Evolutionary conservation across 2,888 invertebrate species (phyloP), one percentile per base, ranked within the genome.

Genomic region (Heliconius cydno): DNA sequence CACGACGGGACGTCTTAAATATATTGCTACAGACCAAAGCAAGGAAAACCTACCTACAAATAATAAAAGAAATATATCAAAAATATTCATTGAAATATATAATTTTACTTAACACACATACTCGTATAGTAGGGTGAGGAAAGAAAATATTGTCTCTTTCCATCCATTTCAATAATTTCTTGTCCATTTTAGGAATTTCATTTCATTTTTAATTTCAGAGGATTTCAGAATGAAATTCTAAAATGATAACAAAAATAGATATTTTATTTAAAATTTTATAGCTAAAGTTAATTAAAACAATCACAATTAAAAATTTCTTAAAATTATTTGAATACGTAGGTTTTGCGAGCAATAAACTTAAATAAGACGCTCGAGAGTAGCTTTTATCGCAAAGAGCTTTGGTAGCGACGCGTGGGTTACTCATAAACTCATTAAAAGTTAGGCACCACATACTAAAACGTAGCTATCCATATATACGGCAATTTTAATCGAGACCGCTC

Each of bases 391-490:
- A 77, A 78, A 84, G 85, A 83, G 85, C 84, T 85, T 86, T 85
- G 84, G 86, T 85, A 85, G 80, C 66, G 81, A 79, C 81, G 81
- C 80, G 77, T 79, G 87, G 86, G 88, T 87, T 87, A 87, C 90
- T 91, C 92, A 91, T 94, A 93, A 94, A 92, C 91, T 93, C 92
- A 94, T 94, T 94, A 93, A 92, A 94, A 94, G 92, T 93, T 92
- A 88, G 88, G 75, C 90, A 90, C 88, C 87, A 89, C 90, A 89
- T 87, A 90, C 89, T 91, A 90, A 91, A 91, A 89, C 91, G 90
- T 90, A 91, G 90, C 90, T 90, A 89, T 89, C 91, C 90, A 91
- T 90, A 91, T 88, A 91, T 90, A 91, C 88, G 92, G 90, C 90
- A 90, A 91, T 93, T 94, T 92, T 93, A 93, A 94, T 93, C 92